phyloP scores from a whole-genome alignment of 2,888 invertebrate genomes.

The Vanessa cardui region DNA sequence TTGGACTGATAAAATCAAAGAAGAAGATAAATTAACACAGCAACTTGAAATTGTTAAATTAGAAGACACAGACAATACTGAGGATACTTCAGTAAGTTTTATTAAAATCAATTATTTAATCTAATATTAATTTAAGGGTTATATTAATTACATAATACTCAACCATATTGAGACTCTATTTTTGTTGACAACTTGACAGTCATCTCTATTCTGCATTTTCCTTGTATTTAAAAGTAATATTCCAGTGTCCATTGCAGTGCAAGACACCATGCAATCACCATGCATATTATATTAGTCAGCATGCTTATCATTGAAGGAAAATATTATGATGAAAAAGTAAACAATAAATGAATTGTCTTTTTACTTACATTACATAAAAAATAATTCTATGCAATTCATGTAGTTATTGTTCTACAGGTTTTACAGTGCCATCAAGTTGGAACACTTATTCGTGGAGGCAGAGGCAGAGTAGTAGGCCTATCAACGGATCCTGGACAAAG shows the following conservation, averaged over 20 bases:
- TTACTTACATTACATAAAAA: neutral
- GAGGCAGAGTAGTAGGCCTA: constrained; percentile 90
- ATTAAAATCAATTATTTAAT: neutral
- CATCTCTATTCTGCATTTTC: too few relatives aligned
- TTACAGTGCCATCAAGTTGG: constrained; percentile 91
- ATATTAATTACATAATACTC: neutral
- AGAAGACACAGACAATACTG: constrained; percentile 80
- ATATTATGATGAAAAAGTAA: neutral
- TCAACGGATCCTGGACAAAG: constrained; percentile 87
- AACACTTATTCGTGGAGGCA: constrained; percentile 89
- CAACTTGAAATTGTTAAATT: constrained; percentile 77
- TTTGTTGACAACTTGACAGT: too few relatives aligned
- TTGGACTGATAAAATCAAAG: constrained; percentile 77
- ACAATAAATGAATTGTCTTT: neutral
- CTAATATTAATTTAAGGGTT: neutral
- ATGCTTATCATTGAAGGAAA: too few relatives aligned
- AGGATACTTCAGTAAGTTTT: constrained; percentile 80
- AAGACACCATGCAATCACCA: too few relatives aligned
- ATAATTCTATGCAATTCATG: neutral
- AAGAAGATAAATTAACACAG: constrained; percentile 74
- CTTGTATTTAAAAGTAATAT: too few relatives aligned
- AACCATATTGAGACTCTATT: too few relatives aligned
- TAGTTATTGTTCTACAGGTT: neutral
- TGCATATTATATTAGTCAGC: too few relatives aligned
- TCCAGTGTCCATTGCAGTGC: too few relatives aligned